Conservation (phyloP, 2,888 invertebrate species). For the Orthonevra nobilis region DNA sequence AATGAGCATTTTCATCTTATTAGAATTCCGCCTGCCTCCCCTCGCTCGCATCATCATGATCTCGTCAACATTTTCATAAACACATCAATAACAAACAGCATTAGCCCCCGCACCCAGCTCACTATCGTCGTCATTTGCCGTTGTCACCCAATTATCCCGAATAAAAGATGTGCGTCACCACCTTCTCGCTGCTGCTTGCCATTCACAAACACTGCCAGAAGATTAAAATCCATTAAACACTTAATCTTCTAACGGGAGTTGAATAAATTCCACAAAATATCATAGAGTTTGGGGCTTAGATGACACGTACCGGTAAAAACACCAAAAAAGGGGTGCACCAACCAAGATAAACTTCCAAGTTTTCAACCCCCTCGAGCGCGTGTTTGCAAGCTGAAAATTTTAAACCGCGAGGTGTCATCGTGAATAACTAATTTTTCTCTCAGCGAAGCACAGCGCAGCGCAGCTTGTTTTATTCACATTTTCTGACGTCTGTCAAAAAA, state of each 20-base stretch:
- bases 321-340: conserved; percentile 46
- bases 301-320: conserved; percentile 7
- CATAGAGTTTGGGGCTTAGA: conserved; percentile 17
- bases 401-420: conserved; percentile 65
- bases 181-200: conserved; percentile 13
- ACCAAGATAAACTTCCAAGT: conserved; percentile 35
- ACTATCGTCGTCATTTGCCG: conserved; percentile 14
- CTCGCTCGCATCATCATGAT: conserved; percentile 29
- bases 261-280: conserved; percentile 60
- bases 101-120: conserved; percentile 5
- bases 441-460: background rate
- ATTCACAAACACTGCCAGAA: conserved; percentile 21
- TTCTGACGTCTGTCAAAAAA: conserved; percentile 23
- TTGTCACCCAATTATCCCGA: conserved; percentile 66
- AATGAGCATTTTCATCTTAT: too few species aligned
- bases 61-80: conserved; percentile 58
- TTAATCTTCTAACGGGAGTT: conserved; percentile 68
- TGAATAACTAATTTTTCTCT: conserved; percentile 62
- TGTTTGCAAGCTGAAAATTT: conserved; percentile 53
- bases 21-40: background rate
- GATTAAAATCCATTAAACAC: conserved; percentile 71
- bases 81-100: conserved; percentile 59
- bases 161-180: conserved; percentile 56
- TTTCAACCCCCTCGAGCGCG: conserved; percentile 3
- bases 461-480: conserved; percentile 1